Base-by-base conservation (phyloP, 2,797 vertebrate species). In the Pyrocephalus nanus region DNA sequence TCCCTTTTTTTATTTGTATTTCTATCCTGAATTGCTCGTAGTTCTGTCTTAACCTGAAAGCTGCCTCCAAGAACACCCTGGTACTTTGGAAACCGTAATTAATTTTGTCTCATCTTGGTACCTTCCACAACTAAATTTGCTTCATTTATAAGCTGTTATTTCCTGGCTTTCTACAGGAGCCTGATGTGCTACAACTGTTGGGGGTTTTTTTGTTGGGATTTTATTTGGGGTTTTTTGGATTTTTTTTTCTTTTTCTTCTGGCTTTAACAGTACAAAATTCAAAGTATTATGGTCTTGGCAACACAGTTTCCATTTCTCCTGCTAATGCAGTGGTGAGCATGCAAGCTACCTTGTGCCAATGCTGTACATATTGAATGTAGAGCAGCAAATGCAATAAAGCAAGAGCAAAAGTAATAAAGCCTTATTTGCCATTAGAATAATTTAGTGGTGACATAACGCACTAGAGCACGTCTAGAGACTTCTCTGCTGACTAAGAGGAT, bases 301-400 rank as follows among this genome's bases (percentile, higher is more conserved):
- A 89, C 65, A 67, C 11, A 79, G 38, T 74, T 92, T 58, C 77
- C 80, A 91, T 76, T 77, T 89, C 73, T 90, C 72, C 83, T 74
- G 90, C 86, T 95, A 89, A 93, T 91, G 83, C 92, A 77, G 61
- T 51, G 54, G 71, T 81, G 82, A 92, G 93, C 94, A 91, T 91
- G 95, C 89, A 71, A 96, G 69, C 83, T 74, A 79, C 79, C 79
- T 75, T 92, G 74, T 95, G 90, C 94, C 90, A 92, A 50, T 70
- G 83, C 92, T 96, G 94, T 96, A 96, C 88, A 86, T 61, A 93
- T 1, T 93, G 90, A 91, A 96, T 96, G 92, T 71, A 77, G 92
- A 95, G 95, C 92, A 96, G 86, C 95, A 93, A 97, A 95, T 87
- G 88, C 93, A 96, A 95, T 96, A 97, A 95, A 96, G 71, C 71